phyloP scores from a whole-genome alignment of 1,140 invertebrate species.

The Drosophila leontia region DNA sequence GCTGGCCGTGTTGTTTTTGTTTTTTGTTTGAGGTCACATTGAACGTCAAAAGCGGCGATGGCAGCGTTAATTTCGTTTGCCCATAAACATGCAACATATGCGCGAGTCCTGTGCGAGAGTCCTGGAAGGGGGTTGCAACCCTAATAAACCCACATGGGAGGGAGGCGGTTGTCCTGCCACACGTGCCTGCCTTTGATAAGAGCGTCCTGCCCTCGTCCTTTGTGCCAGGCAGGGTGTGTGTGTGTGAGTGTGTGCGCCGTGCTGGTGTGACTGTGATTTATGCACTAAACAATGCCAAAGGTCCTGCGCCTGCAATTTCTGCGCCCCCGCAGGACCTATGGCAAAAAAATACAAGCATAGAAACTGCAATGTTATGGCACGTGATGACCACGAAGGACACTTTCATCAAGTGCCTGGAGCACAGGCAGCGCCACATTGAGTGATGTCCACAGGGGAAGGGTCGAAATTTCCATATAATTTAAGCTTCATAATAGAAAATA shows the following conservation, averaged over 20 bases:
- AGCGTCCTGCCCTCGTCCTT: slow-evolving; percentile 10
- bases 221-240: slow-evolving; percentile 3
- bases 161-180: slow-evolving; percentile 42
- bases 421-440: slow-evolving; percentile 4
- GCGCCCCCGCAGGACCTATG: not conserved
- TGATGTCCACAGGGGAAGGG: not conserved
- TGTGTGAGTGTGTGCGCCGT: not conserved
- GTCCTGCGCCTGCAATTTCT: slow-evolving; percentile 26
- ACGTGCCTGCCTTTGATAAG: slow-evolving; percentile 72
- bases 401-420: slow-evolving; percentile 41
- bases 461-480: not conserved
- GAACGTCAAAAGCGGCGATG: slow-evolving; percentile 75
- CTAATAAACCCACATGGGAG: slow-evolving; percentile 64
- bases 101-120: slow-evolving; percentile 16
- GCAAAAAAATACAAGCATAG: not conserved
- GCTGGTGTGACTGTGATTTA: slow-evolving; percentile 70
- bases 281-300: slow-evolving; percentile 70
- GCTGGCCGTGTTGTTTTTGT: slow-evolving; percentile 43
- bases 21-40: slow-evolving; percentile 73
- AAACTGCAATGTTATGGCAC: slow-evolving; percentile 52
- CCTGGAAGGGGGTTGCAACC: slow-evolving; percentile 54
- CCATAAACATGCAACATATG: slow-evolving; percentile 83
- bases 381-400: slow-evolving; percentile 55
- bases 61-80: slow-evolving; percentile 75
- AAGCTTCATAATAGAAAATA: not conserved